Evolutionary conservation across 1,140 invertebrate species (phyloP).

Genomic region (Cepaea nemoralis): DNA sequence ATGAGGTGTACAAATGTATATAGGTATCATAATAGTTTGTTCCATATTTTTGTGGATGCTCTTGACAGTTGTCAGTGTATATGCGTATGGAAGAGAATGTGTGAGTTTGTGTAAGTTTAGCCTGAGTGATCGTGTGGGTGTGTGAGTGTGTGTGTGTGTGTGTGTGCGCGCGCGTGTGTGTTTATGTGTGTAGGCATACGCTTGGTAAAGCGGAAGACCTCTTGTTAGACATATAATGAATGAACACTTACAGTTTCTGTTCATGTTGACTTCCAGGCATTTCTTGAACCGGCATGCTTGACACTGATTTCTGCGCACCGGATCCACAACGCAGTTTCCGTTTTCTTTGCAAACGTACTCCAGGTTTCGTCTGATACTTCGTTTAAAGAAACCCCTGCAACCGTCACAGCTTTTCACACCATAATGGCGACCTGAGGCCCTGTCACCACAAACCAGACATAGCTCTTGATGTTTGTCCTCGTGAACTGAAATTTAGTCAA

Average conservation of each 20-base stretch:
- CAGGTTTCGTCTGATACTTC: slow-evolving; percentile 84
- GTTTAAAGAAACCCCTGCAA: slow-evolving; percentile 92
- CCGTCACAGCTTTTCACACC: slow-evolving; percentile 73
- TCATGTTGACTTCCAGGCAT: slow-evolving; percentile 94
- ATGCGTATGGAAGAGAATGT: too few relatives aligned
- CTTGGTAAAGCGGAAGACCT: too few relatives aligned
- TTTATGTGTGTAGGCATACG: too few relatives aligned
- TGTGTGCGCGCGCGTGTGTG: too few relatives aligned
- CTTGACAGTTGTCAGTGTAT: too few relatives aligned
- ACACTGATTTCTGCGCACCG: slow-evolving; percentile 92
- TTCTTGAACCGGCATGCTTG: slow-evolving; percentile 94
- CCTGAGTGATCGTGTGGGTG: too few relatives aligned
- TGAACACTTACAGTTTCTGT: slow-evolving; percentile 85
- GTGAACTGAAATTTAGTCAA: slow-evolving; percentile 4
- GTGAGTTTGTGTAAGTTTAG: too few relatives aligned
- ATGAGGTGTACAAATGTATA: too few relatives aligned
- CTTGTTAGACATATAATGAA: background rate
- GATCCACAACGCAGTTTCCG: slow-evolving; percentile 89
- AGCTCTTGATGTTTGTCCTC: slow-evolving; percentile 76
- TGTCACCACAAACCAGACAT: slow-evolving; percentile 72
- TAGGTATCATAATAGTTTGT: too few relatives aligned
- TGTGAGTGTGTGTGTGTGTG: too few relatives aligned
- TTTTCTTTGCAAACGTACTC: slow-evolving; percentile 92
- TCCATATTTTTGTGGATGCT: too few relatives aligned
- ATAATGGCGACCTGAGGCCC: slow-evolving; percentile 72